Conservation (phyloP, 2,797 vertebrate genomes). For the Decapterus maruadsi region DNA sequence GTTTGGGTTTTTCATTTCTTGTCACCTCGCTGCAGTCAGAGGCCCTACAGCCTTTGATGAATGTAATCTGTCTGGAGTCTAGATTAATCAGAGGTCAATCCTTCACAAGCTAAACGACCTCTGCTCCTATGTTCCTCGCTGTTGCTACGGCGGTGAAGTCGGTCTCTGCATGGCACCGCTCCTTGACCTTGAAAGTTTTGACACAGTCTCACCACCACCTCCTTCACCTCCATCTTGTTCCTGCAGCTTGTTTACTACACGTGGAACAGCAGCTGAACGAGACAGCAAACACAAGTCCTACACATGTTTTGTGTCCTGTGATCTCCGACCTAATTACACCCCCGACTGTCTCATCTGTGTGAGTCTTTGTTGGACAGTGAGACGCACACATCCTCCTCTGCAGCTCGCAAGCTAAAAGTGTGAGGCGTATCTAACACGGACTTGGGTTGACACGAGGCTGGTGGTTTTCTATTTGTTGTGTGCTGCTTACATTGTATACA, state of each 20-base stretch:
- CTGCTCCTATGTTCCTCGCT: conserved; percentile 8
- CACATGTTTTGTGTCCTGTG: background rate
- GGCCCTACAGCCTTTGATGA: conserved; percentile 20
- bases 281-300: background rate
- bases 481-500: conserved; percentile 11
- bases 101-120: conserved; percentile 46
- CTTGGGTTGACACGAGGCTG: background rate
- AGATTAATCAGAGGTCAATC: conserved; percentile 49
- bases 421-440: background rate
- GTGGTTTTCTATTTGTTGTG: conserved; percentile 7
- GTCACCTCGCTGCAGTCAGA: background rate
- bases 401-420: conserved; percentile 16
- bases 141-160: conserved; percentile 30
- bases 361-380: background rate
- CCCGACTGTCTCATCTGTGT: background rate
- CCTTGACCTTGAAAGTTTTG: conserved; percentile 32
- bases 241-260: background rate
- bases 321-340: conserved; percentile 13
- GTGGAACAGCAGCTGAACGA: conserved; percentile 6
- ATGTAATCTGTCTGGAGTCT: conserved; percentile 56
- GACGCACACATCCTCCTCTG: conserved; percentile 1
- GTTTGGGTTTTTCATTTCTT: background rate
- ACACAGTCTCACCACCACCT: background rate
- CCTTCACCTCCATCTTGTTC: background rate
- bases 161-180: conserved; percentile 23